These are phyloP conservation scores for Cydia splendana DNA, from an alignment of 1,140 invertebrate species.

Conservation along the genomic window DNA sequence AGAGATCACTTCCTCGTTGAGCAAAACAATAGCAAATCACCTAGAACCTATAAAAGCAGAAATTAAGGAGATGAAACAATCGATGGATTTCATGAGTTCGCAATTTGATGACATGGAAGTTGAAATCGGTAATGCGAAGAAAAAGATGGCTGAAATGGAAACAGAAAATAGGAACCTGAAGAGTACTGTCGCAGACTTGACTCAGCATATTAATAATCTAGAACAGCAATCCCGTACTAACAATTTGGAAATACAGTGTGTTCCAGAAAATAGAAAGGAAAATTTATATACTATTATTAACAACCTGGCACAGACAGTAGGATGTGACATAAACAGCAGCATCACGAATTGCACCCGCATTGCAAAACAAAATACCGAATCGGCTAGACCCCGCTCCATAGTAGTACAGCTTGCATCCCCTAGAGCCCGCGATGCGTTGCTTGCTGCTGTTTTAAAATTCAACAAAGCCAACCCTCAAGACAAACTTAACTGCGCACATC, in stretches of 20 bases:
- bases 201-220: background rate
- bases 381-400: slow-evolving; percentile 11
- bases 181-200: background rate
- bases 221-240: background rate
- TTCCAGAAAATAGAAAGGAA: background rate
- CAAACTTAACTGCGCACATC: background rate
- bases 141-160: background rate
- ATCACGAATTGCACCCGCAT: slow-evolving; percentile 19
- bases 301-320: background rate
- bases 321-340: background rate
- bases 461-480: background rate
- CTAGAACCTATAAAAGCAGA: background rate
- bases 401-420: slow-evolving; percentile 11
- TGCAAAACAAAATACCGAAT: slow-evolving; percentile 25
- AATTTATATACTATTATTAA: background rate
- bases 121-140: background rate
- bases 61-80: background rate
- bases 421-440: background rate
- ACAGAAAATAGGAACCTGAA: background rate
- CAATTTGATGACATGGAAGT: background rate
- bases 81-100: background rate
- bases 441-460: background rate
- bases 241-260: background rate
- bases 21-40: background rate
- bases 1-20: background rate